These are phyloP conservation scores for Xanthorhoe spadicearia DNA, from an alignment of 2,888 invertebrate genomes.

Conservation along the genomic window DNA sequence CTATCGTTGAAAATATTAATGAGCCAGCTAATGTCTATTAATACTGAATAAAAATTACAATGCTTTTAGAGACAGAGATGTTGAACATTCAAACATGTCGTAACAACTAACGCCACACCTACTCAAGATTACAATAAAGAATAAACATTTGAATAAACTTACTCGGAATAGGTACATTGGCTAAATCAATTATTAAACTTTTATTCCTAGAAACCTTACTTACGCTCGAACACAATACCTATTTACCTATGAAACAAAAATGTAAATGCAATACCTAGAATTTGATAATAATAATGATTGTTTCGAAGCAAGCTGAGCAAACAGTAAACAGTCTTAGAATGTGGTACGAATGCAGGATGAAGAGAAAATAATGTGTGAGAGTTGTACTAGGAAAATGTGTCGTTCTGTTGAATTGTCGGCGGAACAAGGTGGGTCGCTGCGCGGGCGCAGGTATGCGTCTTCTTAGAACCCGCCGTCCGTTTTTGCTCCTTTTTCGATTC, in stretches of 20 bases:
- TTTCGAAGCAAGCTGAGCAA: conserved; percentile 31
- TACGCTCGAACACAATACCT: conserved; percentile 38
- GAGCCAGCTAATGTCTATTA: background rate
- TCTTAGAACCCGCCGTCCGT: conserved; percentile 78
- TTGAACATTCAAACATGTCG: background rate
- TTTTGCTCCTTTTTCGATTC: conserved; percentile 84
- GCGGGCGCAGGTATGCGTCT: conserved; percentile 81
- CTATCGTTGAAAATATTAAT: background rate
- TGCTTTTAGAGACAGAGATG: background rate
- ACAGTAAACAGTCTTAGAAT: conserved; percentile 19
- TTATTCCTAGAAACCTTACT: conserved; percentile 43
- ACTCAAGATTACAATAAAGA: background rate
- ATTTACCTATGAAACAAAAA: conserved; percentile 41
- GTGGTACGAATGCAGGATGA: conserved; percentile 33
- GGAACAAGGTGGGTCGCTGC: conserved; percentile 73
- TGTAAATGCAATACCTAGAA: conserved; percentile 41
- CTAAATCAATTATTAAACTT: conserved; percentile 10
- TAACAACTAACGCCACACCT: background rate
- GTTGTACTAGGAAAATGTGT: conserved; percentile 69
- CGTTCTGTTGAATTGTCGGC: conserved; percentile 61
- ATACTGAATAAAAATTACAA: conserved; percentile 2
- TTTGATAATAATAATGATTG: conserved; percentile 37
- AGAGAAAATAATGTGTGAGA: conserved; percentile 54
- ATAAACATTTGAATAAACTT: conserved; percentile 12
- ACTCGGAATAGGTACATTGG: background rate